These are phyloP conservation scores for Meta bourneti DNA, from an alignment of 2,888 invertebrate species.

Conservation along the genomic window DNA sequence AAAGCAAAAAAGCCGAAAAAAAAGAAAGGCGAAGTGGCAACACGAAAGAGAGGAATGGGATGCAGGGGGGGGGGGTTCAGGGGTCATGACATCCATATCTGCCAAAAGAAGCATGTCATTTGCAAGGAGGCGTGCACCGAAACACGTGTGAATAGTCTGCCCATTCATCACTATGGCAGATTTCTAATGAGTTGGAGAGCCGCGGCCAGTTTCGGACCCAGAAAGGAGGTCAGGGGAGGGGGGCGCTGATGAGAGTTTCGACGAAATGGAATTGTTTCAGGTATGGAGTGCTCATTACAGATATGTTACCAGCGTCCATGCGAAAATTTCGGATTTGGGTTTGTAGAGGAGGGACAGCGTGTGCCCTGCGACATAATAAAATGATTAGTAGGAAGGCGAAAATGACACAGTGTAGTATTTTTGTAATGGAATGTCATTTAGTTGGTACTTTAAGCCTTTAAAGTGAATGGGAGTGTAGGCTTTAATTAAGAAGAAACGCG, in stretches of 20 bases:
- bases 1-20: slow-evolving; percentile 25
- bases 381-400: too few relatives aligned
- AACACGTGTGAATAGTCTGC: slow-evolving; percentile 70
- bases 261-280: slow-evolving; percentile 65
- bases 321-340: slow-evolving; percentile 5
- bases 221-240: slow-evolving; percentile 64
- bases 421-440: too few relatives aligned
- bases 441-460: too few relatives aligned
- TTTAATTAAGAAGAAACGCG: too few relatives aligned
- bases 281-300: slow-evolving; percentile 26
- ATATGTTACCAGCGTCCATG: slow-evolving; percentile 51
- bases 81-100: slow-evolving; percentile 74
- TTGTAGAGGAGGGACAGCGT: too few relatives aligned
- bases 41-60: neutral
- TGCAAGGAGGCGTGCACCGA: slow-evolving; percentile 61
- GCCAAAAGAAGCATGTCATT: slow-evolving; percentile 74
- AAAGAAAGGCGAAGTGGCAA: neutral
- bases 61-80: slow-evolving; percentile 27
- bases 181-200: slow-evolving; percentile 74
- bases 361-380: too few relatives aligned
- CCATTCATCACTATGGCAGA: slow-evolving; percentile 74
- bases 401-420: too few relatives aligned
- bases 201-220: slow-evolving; percentile 61
- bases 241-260: neutral
- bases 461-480: too few relatives aligned